A percentile compares a stretch with the other conserved stretches of the same genome.
Evolutionary conservation across 1,140 invertebrate genomes (phyloP).

Genomic region (Antheraea pernyi): DNA sequence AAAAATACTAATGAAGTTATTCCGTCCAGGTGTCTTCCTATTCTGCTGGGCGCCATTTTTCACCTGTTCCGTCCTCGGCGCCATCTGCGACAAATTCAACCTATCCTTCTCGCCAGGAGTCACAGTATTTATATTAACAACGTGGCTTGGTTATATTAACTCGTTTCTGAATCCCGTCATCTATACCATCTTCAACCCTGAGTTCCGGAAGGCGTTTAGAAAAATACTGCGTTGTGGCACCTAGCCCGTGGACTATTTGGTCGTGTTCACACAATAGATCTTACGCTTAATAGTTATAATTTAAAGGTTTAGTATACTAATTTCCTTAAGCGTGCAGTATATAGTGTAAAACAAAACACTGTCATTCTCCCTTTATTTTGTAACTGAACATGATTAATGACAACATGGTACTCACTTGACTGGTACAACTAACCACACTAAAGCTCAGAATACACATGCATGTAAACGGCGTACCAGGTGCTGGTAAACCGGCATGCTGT

Average conservation of each 20-base stretch:
- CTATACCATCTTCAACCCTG: conserved; percentile 99
- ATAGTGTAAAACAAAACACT: no score
- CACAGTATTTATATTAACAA: conserved; percentile 95
- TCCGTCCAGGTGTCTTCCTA: conserved; percentile 90
- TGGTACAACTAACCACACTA: no score
- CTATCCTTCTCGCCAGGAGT: conserved; percentile 91
- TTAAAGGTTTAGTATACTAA: background rate
- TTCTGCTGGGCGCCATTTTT: conserved; percentile 99
- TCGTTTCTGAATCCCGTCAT: conserved; percentile 99
- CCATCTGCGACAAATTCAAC: conserved; percentile 92
- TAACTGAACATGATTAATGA: no score
- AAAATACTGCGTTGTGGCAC: conserved; percentile 89
- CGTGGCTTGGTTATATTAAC: conserved; percentile 99
- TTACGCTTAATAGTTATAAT: background rate
- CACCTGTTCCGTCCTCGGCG: conserved; percentile 97
- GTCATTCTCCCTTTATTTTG: no score
- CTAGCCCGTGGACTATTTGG: conserved; percentile 75
- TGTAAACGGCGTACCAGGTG: no score
- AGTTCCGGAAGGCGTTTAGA: conserved; percentile 99
- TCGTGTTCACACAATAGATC: conserved; percentile 70
- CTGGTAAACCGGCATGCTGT: no score
- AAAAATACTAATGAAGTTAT: conserved; percentile 16
- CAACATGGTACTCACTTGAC: no score
- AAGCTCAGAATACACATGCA: no score
- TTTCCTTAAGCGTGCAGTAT: background rate